Conservation (phyloP, 2,888 invertebrate species). For the Pseudolycoriella hygida region DNA sequence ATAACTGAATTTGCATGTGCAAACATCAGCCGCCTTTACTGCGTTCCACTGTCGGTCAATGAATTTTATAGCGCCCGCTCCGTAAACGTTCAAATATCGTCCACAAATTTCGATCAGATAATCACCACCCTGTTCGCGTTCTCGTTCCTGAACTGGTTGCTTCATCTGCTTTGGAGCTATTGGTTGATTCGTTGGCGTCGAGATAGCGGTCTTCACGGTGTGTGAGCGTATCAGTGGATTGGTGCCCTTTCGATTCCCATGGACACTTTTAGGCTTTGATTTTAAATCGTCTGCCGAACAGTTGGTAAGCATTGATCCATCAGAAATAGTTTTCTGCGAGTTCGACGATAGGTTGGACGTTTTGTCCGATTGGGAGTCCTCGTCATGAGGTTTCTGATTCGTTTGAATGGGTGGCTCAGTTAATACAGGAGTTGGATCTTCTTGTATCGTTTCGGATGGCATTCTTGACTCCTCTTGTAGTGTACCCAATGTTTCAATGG, state of each 20-base stretch:
- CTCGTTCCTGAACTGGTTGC: constrained; percentile 17
- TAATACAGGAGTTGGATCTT: too few species aligned
- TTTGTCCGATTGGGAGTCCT: constrained; percentile 4
- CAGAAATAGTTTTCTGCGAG: constrained; percentile 5
- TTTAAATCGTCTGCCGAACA: constrained; percentile 1
- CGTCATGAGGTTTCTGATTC: background rate
- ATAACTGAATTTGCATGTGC: constrained; percentile 71
- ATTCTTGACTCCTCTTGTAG: too few species aligned
- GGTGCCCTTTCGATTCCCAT: background rate
- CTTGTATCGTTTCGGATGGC: too few species aligned
- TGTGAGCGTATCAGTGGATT: constrained; percentile 10
- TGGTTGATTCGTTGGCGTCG: background rate
- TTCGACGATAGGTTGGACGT: constrained; percentile 6
- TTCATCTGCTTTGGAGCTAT: constrained; percentile 1
- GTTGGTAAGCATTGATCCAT: constrained; percentile 5
- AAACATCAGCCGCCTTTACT: constrained; percentile 59
- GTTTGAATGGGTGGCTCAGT: too few species aligned
- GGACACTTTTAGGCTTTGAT: constrained; percentile 1
- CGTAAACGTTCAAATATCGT: constrained; percentile 66
- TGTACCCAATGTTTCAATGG: too few species aligned
- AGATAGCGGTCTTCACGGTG: constrained; percentile 7
- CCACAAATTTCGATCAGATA: constrained; percentile 77
- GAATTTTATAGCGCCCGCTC: constrained; percentile 69
- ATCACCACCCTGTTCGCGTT: constrained; percentile 47
- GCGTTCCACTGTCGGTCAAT: constrained; percentile 67